Evolutionary conservation across 2,113 vertebrate species (phyloP).

Genomic region (Oceanites oceanicus): DNA sequence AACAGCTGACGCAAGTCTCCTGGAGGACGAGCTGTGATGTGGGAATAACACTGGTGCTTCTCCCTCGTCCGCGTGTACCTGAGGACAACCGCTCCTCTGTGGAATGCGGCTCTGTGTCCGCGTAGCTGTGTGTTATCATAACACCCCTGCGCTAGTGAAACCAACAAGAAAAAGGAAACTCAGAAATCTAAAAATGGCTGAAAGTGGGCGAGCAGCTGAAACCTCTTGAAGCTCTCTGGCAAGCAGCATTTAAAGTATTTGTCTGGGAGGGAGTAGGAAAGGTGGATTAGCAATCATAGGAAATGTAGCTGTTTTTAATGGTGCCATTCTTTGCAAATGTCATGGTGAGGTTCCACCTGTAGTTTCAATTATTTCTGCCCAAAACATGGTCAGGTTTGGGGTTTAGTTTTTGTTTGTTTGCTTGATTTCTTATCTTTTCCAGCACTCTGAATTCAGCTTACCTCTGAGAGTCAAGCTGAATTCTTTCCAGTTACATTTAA

Average conservation of each 20-base stretch:
- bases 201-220: neutral
- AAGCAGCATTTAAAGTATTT: neutral
- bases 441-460: neutral
- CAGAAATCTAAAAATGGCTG: neutral
- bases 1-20: accelerated
- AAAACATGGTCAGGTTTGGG: neutral
- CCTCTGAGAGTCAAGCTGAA: neutral
- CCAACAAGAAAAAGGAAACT: neutral
- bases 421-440: neutral
- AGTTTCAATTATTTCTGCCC: neutral
- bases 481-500: neutral
- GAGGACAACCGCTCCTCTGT: accelerated
- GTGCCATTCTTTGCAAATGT: neutral
- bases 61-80: accelerated
- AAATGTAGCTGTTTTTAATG: neutral
- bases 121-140: no score
- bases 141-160: neutral
- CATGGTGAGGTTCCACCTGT: neutral
- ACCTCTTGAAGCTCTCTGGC: neutral
- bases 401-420: neutral
- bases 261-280: neutral
- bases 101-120: neutral
- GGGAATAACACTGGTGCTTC: neutral
- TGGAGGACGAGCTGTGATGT: accelerated
- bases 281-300: neutral